These are phyloP conservation scores for Parasteatoda tepidariorum DNA, from an alignment of 1,140 invertebrate genomes.

Conservation along the genomic window DNA sequence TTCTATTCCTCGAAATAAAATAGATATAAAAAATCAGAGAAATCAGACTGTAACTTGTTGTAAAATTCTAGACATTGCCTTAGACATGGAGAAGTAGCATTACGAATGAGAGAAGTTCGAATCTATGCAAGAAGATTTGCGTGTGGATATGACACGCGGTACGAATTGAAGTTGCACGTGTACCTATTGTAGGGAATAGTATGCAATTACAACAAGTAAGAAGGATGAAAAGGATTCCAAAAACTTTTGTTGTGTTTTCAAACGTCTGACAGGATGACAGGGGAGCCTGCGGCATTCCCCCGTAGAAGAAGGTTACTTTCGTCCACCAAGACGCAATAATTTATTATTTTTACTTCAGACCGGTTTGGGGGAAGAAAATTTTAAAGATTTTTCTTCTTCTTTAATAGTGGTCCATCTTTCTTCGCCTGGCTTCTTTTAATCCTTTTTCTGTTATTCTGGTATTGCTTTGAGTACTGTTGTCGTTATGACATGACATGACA, in stretches of 20 bases:
- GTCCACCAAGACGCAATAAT: slow-evolving; percentile 47
- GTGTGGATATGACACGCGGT: slow-evolving; percentile 51
- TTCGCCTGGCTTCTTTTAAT: slow-evolving; percentile 13
- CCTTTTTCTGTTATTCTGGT: slow-evolving; percentile 1
- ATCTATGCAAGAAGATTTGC: slow-evolving; percentile 12
- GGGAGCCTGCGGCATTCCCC: slow-evolving; percentile 32
- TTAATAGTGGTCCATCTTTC: slow-evolving; percentile 35
- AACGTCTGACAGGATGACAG: slow-evolving; percentile 37
- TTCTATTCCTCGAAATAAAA: background rate
- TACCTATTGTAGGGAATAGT: slow-evolving; percentile 53
- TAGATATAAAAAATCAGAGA: slow-evolving; percentile 2
- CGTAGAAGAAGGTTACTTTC: slow-evolving; percentile 32
- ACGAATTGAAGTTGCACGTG: slow-evolving; percentile 32
- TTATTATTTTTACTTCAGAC: slow-evolving; percentile 48
- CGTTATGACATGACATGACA: slow-evolving; percentile 34
- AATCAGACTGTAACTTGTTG: slow-evolving; percentile 21
- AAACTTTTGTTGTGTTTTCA: slow-evolving; percentile 57
- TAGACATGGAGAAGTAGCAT: slow-evolving; percentile 34
- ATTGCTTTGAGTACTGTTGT: slow-evolving; percentile 12
- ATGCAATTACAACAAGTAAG: slow-evolving; percentile 50
- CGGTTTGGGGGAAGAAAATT: slow-evolving; percentile 35
- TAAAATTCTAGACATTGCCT: slow-evolving; percentile 47
- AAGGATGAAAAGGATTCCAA: slow-evolving; percentile 50
- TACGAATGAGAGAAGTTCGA: slow-evolving; percentile 18
- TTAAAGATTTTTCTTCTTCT: slow-evolving; percentile 37